These are phyloP conservation scores for Formica aserva DNA, from an alignment of 2,888 invertebrate species.

Conservation along the genomic window DNA sequence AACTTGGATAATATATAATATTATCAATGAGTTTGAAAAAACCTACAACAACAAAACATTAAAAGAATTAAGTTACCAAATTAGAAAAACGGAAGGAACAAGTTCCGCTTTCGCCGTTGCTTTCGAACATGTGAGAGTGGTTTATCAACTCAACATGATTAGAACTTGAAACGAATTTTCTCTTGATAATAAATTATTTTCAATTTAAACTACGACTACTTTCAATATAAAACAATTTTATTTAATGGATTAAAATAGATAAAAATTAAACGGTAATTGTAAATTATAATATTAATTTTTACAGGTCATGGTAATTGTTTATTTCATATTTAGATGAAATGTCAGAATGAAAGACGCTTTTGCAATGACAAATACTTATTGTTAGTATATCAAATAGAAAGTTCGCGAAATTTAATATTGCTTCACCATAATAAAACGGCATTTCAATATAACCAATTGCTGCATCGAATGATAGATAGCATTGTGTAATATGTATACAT, in stretches of 20 bases:
- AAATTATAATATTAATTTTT: background rate
- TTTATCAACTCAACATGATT: conserved; percentile 59
- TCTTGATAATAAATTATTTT: background rate
- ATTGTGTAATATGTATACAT: conserved; percentile 59
- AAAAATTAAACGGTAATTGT: background rate
- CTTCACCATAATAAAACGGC: conserved; percentile 45
- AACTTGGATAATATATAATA: background rate
- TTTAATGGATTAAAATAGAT: conserved; percentile 11
- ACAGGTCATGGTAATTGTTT: background rate
- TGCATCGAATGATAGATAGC: conserved; percentile 25
- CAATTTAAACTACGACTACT: background rate
- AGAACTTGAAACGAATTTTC: conserved; percentile 66
- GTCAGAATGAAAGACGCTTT: conserved; percentile 41
- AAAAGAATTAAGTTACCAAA: conserved; percentile 63
- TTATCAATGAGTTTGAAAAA: background rate
- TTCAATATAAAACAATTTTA: background rate
- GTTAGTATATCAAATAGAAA: conserved; percentile 59
- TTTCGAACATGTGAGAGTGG: conserved; percentile 62
- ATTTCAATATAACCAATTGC: conserved; percentile 9
- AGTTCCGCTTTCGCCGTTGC: conserved; percentile 72
- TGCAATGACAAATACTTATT: conserved; percentile 8
- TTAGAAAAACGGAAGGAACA: conserved; percentile 75
- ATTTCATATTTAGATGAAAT: background rate
- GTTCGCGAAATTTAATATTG: conserved; percentile 54
- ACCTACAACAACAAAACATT: background rate